A percentile compares a stretch with the other conserved stretches of the same genome.
These are phyloP conservation scores for Cerastis leucographa DNA, from an alignment of 2,888 invertebrate species.

Conservation along the genomic window DNA sequence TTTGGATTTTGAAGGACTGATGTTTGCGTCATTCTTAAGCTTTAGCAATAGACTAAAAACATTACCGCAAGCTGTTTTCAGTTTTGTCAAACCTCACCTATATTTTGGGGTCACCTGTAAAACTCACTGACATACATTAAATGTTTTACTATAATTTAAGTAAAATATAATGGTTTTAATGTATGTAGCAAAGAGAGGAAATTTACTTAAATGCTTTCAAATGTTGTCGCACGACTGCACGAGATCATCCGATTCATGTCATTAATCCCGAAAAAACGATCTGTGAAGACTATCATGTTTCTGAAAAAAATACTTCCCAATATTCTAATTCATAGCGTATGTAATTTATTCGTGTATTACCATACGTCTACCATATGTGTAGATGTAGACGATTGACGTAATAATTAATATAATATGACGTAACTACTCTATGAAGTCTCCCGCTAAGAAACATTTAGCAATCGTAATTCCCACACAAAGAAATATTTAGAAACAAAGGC, in stretches of 20 bases:
- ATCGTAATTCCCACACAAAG: slow-evolving; percentile 22
- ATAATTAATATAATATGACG: slow-evolving; percentile 35
- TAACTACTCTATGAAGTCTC: slow-evolving; percentile 6
- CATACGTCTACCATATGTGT: slow-evolving; percentile 17
- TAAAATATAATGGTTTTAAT: background rate
- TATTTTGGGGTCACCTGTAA: background rate
- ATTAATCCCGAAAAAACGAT: background rate
- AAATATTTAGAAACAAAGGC: slow-evolving; percentile 5
- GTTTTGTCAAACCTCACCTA: background rate
- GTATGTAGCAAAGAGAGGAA: no score
- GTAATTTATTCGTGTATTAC: background rate
- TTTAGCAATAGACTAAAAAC: background rate
- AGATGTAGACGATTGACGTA: slow-evolving; percentile 16
- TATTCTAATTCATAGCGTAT: background rate
- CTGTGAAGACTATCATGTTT: background rate
- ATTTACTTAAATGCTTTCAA: background rate
- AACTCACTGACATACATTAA: background rate
- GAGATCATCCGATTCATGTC: background rate
- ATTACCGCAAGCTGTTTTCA: background rate
- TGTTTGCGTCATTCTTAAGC: background rate
- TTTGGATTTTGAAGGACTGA: background rate
- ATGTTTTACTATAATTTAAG: background rate
- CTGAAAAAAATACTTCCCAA: background rate
- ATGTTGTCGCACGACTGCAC: background rate
- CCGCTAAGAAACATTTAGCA: slow-evolving; percentile 16